A percentile compares a stretch with the other conserved stretches of the same genome.
phyloP scores from a whole-genome alignment of 1,140 invertebrate genomes.

The Papilio aristodemus region DNA sequence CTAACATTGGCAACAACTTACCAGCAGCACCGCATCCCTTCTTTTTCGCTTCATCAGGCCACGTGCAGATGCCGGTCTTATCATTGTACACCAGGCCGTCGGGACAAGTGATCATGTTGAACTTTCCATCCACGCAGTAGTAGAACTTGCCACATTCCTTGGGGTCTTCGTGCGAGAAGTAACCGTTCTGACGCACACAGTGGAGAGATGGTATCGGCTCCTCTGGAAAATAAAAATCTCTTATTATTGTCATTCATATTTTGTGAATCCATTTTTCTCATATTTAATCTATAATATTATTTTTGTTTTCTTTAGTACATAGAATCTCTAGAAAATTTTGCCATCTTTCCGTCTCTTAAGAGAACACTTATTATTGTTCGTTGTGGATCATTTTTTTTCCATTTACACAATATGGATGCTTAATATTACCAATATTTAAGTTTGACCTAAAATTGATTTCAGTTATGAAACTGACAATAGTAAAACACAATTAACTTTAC shows the following conservation, averaged over 20 bases:
- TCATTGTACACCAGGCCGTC: constrained; percentile 93
- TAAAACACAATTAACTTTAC: no score
- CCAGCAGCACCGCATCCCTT: constrained; percentile 90
- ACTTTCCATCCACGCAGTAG: constrained; percentile 93
- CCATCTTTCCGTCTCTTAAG: no score
- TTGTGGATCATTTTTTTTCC: no score
- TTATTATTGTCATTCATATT: neutral
- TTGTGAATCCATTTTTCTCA: no score
- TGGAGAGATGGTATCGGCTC: constrained; percentile 86
- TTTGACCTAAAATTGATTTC: no score
- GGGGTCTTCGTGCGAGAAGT: constrained; percentile 91
- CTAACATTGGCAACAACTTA: constrained; percentile 47
- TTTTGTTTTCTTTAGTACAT: no score
- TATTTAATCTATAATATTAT: no score
- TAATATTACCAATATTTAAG: no score
- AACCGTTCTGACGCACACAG: constrained; percentile 92
- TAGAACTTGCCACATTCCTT: constrained; percentile 94
- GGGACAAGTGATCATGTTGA: constrained; percentile 94
- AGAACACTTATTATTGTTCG: no score
- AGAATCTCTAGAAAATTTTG: no score
- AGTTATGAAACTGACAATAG: no score
- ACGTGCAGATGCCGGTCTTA: constrained; percentile 93
- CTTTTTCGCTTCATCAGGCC: constrained; percentile 94
- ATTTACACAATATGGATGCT: no score
- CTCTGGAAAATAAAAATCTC: constrained; percentile 81